phyloP scores from a whole-genome alignment of 2,888 invertebrate species.

The Ceratothoa steindachneri region DNA sequence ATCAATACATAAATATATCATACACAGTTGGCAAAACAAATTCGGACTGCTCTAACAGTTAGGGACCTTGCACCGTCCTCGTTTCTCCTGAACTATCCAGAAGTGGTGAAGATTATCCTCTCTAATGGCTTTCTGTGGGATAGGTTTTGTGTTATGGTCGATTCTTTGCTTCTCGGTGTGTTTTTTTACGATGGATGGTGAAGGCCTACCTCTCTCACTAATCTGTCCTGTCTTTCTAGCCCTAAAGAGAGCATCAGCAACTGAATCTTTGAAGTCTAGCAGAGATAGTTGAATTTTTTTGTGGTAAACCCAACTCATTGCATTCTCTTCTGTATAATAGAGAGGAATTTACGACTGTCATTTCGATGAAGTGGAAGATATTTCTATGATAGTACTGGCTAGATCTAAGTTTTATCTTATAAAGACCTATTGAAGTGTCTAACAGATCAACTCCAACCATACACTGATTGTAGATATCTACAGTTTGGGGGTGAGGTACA shows the following conservation, averaged over 20 bases:
- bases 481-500: not conserved
- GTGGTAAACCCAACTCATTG: not conserved
- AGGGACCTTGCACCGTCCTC: not conserved
- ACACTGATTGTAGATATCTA: not conserved
- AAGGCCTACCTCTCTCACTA: not conserved
- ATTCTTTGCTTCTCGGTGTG: not conserved
- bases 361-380: not conserved
- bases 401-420: not conserved
- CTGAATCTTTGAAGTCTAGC: not conserved
- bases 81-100: not conserved
- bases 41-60: not conserved
- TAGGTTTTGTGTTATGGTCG: not conserved
- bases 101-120: not conserved
- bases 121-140: not conserved
- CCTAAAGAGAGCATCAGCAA: not conserved
- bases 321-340: not conserved
- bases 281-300: not conserved
- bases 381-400: not conserved
- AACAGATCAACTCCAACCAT: not conserved
- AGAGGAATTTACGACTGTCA: not conserved
- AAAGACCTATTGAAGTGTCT: not conserved
- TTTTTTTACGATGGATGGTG: not conserved
- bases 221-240: not conserved
- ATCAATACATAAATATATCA: not conserved
- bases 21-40: not conserved